phyloP scores from a whole-genome alignment of 2,797 vertebrate genomes.

The Steatocranus sp. region DNA sequence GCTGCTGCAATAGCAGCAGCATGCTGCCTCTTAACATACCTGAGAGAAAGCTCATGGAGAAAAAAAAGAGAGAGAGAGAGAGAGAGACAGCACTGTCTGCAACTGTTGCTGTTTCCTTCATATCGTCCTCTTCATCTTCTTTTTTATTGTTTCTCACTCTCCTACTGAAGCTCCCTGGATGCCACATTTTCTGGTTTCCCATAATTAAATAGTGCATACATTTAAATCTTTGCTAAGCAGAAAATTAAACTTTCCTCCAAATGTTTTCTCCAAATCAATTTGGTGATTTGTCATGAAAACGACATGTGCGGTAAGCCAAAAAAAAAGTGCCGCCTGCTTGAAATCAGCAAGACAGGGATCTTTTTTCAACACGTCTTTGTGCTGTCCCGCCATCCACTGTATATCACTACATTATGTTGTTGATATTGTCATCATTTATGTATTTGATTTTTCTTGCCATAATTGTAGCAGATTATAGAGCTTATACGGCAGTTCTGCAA shows the following conservation, averaged over 20 bases:
- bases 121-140: constrained; percentile 7
- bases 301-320: not conserved
- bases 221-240: constrained; percentile 45
- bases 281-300: constrained; percentile 16
- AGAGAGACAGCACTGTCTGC: constrained; percentile 27
- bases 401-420: not conserved
- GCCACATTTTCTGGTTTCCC: constrained; percentile 19
- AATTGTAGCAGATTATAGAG: not conserved
- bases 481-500: not conserved
- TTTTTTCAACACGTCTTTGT: not conserved
- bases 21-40: constrained; percentile 71
- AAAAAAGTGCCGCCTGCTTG: not conserved
- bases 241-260: constrained; percentile 18
- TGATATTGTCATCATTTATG: not conserved
- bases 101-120: constrained; percentile 53
- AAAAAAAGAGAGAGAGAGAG: constrained; percentile 8
- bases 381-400: not conserved
- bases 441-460: not conserved
- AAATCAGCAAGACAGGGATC: not conserved
- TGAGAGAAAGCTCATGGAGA: constrained; percentile 71
- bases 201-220: constrained; percentile 58
- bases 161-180: constrained; percentile 23
- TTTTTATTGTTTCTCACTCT: constrained; percentile 10
- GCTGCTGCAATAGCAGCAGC: constrained; percentile 43
- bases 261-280: not conserved